phyloP scores from a whole-genome alignment of 1,140 invertebrate genomes.

The Panulirus ornatus region DNA sequence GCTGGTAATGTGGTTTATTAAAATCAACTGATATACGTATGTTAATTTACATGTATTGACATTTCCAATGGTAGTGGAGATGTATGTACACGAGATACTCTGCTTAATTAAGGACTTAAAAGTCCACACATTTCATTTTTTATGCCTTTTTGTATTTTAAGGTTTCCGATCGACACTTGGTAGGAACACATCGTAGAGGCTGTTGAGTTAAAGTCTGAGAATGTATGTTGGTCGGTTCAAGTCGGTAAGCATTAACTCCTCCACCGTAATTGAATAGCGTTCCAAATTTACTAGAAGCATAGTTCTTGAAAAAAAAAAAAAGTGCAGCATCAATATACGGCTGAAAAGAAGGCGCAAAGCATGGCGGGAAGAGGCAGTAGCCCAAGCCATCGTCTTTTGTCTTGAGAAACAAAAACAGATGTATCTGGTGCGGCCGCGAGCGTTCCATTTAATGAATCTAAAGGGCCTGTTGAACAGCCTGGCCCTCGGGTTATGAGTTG shows the following conservation, averaged over 20 bases:
- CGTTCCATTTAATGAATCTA: constrained; percentile 30
- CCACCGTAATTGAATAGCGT: no score
- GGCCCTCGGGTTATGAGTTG: constrained; percentile 28
- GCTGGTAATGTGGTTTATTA: constrained; percentile 32
- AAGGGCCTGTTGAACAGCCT: constrained; percentile 20
- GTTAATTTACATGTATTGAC: constrained; percentile 33
- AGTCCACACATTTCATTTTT: not conserved
- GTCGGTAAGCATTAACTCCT: no score
- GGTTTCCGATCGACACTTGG: not conserved
- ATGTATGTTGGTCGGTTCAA: no score
- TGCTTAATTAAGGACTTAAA: not conserved
- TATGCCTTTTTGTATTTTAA: not conserved
- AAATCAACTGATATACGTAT: constrained; percentile 26
- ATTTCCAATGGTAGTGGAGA: constrained; percentile 13
- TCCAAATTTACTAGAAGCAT: no score
- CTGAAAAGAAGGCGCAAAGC: not conserved
- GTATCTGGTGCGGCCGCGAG: constrained; percentile 2
- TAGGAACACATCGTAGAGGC: no score
- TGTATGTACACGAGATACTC: not conserved
- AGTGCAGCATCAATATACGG: not conserved
- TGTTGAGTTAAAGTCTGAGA: no score
- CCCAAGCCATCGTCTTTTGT: not conserved
- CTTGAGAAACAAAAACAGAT: constrained; percentile 26
- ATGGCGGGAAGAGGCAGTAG: not conserved
- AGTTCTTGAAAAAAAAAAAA: no score